phyloP scores from a whole-genome alignment of 2,797 vertebrate species.

The Erethizon dorsatum region DNA sequence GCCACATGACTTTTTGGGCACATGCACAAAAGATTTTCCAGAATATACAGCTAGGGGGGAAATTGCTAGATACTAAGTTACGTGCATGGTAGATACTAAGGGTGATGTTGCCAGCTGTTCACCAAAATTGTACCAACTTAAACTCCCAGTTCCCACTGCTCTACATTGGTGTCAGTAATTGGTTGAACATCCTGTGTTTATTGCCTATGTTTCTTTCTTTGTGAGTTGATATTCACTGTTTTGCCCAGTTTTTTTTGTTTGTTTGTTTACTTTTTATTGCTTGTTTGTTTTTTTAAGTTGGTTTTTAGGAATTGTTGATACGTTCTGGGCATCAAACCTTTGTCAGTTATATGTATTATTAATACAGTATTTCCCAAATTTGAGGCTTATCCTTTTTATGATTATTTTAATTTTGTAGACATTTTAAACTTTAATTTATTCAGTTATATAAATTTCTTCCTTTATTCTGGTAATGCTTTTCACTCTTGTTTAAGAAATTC shows the following conservation, averaged over 20 bases:
- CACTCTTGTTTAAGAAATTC: constrained; percentile 9
- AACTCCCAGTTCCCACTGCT: neutral
- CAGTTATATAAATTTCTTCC: constrained; percentile 1
- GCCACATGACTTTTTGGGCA: neutral
- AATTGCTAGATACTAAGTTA: neutral
- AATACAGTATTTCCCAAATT: neutral
- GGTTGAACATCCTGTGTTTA: neutral
- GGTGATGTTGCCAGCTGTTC: neutral
- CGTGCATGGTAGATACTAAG: neutral
- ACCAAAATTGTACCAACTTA: neutral
- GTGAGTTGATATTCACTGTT: neutral
- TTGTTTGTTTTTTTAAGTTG: neutral
- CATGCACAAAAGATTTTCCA: neutral
- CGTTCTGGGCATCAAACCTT: neutral
- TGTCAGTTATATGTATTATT: constrained; percentile 18
- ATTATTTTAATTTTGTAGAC: neutral
- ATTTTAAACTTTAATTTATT: constrained; percentile 4
- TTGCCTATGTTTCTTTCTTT: neutral
- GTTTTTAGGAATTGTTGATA: neutral
- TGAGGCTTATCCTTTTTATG: neutral
- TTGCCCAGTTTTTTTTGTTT: neutral
- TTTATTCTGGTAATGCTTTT: constrained; percentile 31
- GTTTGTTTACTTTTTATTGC: neutral
- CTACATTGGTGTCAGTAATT: neutral
- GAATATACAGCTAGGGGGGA: neutral